Conservation (phyloP, 1,140 invertebrate species). For the Pygmarrhopalites habei region DNA sequence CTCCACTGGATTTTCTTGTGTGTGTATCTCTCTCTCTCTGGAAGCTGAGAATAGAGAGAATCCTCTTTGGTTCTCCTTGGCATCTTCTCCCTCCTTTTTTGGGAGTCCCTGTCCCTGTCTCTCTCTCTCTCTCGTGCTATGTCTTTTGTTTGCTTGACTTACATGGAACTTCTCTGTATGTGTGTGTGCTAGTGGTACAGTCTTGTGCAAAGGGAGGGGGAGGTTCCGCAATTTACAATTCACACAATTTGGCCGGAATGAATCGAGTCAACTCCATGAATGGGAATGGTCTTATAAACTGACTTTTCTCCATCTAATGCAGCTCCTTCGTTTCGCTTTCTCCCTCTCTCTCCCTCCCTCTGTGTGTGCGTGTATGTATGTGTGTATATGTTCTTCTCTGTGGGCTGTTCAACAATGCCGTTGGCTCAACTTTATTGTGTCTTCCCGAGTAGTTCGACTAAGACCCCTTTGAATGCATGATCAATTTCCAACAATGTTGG, state of each 20-base stretch:
- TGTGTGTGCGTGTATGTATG: not conserved
- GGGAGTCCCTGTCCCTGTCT: too few species aligned
- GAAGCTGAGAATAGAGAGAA: too few species aligned
- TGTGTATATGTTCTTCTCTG: too few species aligned
- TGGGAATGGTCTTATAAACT: constrained; percentile 17
- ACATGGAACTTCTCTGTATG: too few species aligned
- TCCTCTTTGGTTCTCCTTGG: too few species aligned
- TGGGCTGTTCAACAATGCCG: too few species aligned
- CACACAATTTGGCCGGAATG: constrained; percentile 3
- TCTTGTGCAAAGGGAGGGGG: not conserved
- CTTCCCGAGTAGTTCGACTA: not conserved
- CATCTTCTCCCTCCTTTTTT: too few species aligned
- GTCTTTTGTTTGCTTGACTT: too few species aligned
- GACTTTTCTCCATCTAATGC: constrained; percentile 10
- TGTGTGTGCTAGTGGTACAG: too few species aligned
- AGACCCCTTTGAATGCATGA: constrained; percentile 4
- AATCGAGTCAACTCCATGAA: constrained; percentile 17
- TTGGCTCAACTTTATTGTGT: not conserved
- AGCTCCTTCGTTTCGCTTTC: not conserved
- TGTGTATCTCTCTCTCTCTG: too few species aligned
- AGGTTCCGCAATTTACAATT: constrained; percentile 7
- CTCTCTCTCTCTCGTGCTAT: too few species aligned
- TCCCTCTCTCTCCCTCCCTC: not conserved
- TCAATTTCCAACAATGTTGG: not conserved
- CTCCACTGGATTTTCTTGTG: too few species aligned